phyloP scores from a whole-genome alignment of 2,797 vertebrate genomes.

The Pitangus sulphuratus region DNA sequence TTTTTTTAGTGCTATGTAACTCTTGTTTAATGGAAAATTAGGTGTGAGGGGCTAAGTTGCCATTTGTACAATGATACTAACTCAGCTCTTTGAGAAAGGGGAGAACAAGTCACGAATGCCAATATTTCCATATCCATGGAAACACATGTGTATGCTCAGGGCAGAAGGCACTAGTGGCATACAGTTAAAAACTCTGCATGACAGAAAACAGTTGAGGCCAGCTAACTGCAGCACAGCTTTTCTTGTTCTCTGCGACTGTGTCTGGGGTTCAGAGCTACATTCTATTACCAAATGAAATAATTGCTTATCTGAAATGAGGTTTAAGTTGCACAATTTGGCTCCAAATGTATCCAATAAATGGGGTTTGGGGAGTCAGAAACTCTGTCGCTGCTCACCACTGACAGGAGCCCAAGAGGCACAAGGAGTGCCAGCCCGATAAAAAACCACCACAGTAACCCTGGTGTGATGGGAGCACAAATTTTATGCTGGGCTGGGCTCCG shows the following conservation, averaged over 20 bases:
- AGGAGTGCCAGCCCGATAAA: neutral
- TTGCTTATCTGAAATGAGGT: neutral
- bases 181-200: neutral
- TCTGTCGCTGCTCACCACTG: neutral
- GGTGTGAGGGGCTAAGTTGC: neutral
- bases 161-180: neutral
- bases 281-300: neutral
- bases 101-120: neutral
- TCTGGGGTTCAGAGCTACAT: neutral
- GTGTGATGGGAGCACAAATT: neutral
- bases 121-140: neutral
- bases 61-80: neutral
- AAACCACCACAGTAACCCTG: neutral
- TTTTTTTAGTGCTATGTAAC: neutral
- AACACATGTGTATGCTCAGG: neutral
- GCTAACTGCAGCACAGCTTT: neutral
- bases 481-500: neutral
- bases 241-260: neutral
- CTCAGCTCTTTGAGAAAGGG: neutral
- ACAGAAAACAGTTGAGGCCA: neutral
- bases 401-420: neutral
- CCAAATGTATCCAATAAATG: fast-evolving
- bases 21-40: neutral
- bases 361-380: neutral
- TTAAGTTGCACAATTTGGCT: neutral